These are phyloP conservation scores for Drosophila nigricruria DNA, from an alignment of 2,888 invertebrate genomes.

Conservation along the genomic window DNA sequence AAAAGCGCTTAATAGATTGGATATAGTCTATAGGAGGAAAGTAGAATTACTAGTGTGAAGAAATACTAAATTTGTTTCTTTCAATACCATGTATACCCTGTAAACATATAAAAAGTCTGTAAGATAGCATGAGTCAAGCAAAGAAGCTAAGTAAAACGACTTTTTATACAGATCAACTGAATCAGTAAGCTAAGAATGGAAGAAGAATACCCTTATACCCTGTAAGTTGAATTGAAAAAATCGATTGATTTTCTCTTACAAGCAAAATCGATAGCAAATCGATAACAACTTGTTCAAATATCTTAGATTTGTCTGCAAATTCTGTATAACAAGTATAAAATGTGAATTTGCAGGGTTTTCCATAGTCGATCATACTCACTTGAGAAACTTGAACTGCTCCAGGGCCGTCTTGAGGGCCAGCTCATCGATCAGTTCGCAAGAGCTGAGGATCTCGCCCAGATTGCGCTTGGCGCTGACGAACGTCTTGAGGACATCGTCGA, in stretches of 20 bases:
- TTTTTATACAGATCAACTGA: neutral
- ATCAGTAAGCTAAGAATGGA: neutral
- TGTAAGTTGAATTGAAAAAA: too few relatives aligned
- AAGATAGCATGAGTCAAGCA: too few relatives aligned
- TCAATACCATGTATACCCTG: neutral
- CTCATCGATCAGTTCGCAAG: slow-evolving; percentile 97
- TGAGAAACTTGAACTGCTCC: slow-evolving; percentile 87
- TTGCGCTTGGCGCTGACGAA: slow-evolving; percentile 90
- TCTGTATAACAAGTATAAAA: neutral
- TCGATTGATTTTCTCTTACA: too few relatives aligned
- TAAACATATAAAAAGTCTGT: neutral
- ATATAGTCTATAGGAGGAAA: too few relatives aligned
- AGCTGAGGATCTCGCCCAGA: slow-evolving; percentile 94
- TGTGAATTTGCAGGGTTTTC: neutral
- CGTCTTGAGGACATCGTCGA: slow-evolving; percentile 91
- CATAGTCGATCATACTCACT: slow-evolving; percentile 74
- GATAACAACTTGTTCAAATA: neutral
- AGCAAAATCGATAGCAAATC: slow-evolving; percentile 1
- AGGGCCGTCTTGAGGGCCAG: slow-evolving; percentile 89
- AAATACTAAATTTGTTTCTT: too few relatives aligned
- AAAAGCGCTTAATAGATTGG: too few relatives aligned
- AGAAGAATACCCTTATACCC: too few relatives aligned
- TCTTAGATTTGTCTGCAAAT: neutral
- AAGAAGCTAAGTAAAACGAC: too few relatives aligned
- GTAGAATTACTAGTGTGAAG: too few relatives aligned